These are phyloP conservation scores for Dipus sagitta DNA, from an alignment of 2,797 vertebrate species.

Conservation along the genomic window DNA sequence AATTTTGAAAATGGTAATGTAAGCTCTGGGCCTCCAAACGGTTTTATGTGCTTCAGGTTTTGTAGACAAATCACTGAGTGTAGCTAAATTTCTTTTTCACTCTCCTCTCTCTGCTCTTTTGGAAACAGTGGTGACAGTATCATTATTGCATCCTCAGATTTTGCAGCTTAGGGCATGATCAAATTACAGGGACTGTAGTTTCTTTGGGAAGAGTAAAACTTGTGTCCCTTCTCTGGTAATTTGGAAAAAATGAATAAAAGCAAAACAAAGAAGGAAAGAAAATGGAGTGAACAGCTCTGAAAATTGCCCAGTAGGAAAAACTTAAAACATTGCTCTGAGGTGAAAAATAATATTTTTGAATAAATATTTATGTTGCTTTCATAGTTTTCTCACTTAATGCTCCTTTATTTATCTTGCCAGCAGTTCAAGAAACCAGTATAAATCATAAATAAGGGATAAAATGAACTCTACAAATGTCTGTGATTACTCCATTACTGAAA, in stretches of 20 bases:
- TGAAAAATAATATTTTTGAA: slow-evolving; percentile 59
- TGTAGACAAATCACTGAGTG: not conserved
- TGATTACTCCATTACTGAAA: slow-evolving; percentile 68
- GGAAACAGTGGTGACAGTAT: slow-evolving; percentile 58
- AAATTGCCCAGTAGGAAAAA: slow-evolving; percentile 27
- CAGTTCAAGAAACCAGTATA: slow-evolving; percentile 76
- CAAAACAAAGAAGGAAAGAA: slow-evolving; percentile 44
- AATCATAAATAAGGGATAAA: slow-evolving; percentile 78
- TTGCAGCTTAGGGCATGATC: slow-evolving; percentile 65
- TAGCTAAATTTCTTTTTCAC: slow-evolving; percentile 39
- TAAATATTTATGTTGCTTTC: slow-evolving; percentile 75
- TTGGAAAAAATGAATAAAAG: slow-evolving; percentile 74
- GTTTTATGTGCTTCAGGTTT: not conserved
- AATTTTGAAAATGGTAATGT: not conserved
- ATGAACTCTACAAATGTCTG: slow-evolving; percentile 64
- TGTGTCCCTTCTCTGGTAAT: slow-evolving; percentile 53
- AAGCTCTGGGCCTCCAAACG: not conserved
- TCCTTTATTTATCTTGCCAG: slow-evolving; percentile 67
- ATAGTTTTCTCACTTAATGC: slow-evolving; percentile 63
- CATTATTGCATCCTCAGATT: slow-evolving; percentile 51
- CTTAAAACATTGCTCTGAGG: slow-evolving; percentile 56
- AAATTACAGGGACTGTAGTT: slow-evolving; percentile 52
- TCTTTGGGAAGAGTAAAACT: slow-evolving; percentile 67
- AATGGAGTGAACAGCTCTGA: not conserved
- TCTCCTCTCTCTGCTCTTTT: slow-evolving; percentile 71